Evolutionary conservation across 2,888 invertebrate species (phyloP).

Genomic region (Ennomos erosarius): DNA sequence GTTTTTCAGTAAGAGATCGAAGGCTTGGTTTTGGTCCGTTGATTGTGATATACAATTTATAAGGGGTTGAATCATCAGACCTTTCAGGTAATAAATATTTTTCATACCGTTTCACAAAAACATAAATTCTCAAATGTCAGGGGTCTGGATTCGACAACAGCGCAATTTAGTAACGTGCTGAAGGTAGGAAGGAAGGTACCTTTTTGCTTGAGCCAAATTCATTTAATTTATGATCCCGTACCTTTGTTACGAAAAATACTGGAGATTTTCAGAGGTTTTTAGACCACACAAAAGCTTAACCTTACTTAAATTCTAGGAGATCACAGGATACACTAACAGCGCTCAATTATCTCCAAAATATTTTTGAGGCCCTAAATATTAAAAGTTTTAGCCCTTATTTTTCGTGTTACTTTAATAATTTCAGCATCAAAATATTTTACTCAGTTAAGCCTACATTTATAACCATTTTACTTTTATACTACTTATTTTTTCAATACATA

Average conservation of each 20-base stretch:
- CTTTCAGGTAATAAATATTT: constrained; percentile 31
- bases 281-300: not conserved
- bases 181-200: constrained; percentile 22
- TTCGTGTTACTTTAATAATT: too few relatives aligned
- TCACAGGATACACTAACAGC: constrained; percentile 1
- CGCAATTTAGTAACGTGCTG: constrained; percentile 21
- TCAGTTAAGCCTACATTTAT: too few relatives aligned
- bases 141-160: constrained; percentile 25
- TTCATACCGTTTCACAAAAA: constrained; percentile 28
- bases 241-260: constrained; percentile 14
- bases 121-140: constrained; percentile 29
- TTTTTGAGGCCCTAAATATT: too few relatives aligned
- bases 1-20: constrained; percentile 1
- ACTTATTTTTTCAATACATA: too few relatives aligned
- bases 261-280: constrained; percentile 3
- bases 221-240: constrained; percentile 20
- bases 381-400: too few relatives aligned
- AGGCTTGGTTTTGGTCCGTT: constrained; percentile 3
- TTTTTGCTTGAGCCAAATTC: constrained; percentile 12
- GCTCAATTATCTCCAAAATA: constrained; percentile 4
- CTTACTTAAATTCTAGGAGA: not conserved
- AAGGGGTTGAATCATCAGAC: constrained; percentile 19
- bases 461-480: too few relatives aligned
- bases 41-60: constrained; percentile 16
- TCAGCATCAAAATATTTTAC: too few relatives aligned